Base-by-base conservation (phyloP, 2,113 vertebrate genomes). In the Tautogolabrus adspersus region DNA sequence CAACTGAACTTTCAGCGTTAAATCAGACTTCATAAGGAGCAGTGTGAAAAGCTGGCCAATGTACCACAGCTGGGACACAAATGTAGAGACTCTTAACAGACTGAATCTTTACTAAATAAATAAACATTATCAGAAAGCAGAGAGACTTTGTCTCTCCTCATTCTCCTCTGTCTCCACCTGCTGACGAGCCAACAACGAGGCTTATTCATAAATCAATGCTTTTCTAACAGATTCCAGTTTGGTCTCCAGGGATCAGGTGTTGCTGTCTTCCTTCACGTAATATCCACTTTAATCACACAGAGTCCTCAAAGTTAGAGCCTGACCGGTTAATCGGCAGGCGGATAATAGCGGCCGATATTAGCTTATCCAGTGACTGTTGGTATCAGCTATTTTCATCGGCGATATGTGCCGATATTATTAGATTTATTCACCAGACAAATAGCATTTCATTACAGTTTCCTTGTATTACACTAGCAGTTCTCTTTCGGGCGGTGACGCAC, bases 211-310 rank as follows among this genome's bases (percentile, higher is more conserved):
- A 76, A 61, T 34, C 69, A 84, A 84, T 64, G 55, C 58, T 61
- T 59, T 54, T 79, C 66, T 87, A 65, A 88, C 61, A 58, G 54
- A 67, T 77, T 72, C 77, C 85, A 76, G 66, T 59, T 75, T 77
- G 67, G 55, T 63, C 57, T 68, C 26, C 0, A 19, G 10, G 5
- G 6, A 21, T 38, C 70, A 75, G 79, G 68, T 73, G 66, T 47
- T 57, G 30, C 0, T 47, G 40, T 59, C 47, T 58, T 60, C 57
- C 60, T 40, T 51, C 57, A 16, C 55, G 8, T 21, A 73, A 56
- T 69, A 71, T 44, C 78, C 71, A 40, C 44, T 22, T 40, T 12
- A 46, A 11, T 6, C 63, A 56, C 49, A 37, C 7, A 61, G 30
- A 34, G 4, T 49, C 19, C 11, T 72, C 22, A 34, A 34, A 34